Evolutionary conservation across 2,797 vertebrate genomes (phyloP), one percentile per base, ranked within the genome.

Genomic region (Aotus griseimembra): DNA sequence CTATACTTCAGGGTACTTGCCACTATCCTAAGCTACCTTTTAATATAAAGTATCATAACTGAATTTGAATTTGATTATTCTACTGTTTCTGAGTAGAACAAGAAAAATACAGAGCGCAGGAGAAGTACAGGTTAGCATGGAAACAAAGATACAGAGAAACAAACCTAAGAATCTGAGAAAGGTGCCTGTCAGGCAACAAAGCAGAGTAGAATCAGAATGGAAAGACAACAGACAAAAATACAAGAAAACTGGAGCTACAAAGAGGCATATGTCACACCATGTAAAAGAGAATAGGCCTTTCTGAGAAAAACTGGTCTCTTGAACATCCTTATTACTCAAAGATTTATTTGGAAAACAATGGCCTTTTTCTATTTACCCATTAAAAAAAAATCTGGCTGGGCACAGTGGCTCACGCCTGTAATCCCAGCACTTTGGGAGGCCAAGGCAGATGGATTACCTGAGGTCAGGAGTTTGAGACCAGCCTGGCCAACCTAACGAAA

Each of bases 311-410:
- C 28, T 19, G 1, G n/a, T 26, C 80, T 87, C n/a, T 77, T 33
- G 58, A 44, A 86, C 77, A 88, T 46, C 28, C 48, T 76, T 90
- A 70, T 46, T 57, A 72, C 30, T 46, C 61, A 82, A 90, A 41
- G 15, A 88, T 79, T 67, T 88, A 72, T 86, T 82, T 92, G 33
- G 67, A 77, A 97, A 92, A 89, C 58, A 85, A 58, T 17, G 36
- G 26, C 33, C 46, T 94, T 95, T 93, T 30, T 75, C 92, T 81
- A 85, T 70, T 92, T 44, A 84, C 52, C 41, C 39, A 11, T 33
- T 67, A 8, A 67, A 67, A 67, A 64, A 64, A 58, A 67, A 55
- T 55, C 52, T 55, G 52, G 20, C 52, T 55, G 52, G 52, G 52
- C 52, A 55, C 20, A 55, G 20, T 55, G 52, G 20, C 20, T 55